A percentile compares a stretch with the other conserved stretches of the same genome.
phyloP scores from a whole-genome alignment of 2,888 invertebrate species.

The Melipona beecheii region DNA sequence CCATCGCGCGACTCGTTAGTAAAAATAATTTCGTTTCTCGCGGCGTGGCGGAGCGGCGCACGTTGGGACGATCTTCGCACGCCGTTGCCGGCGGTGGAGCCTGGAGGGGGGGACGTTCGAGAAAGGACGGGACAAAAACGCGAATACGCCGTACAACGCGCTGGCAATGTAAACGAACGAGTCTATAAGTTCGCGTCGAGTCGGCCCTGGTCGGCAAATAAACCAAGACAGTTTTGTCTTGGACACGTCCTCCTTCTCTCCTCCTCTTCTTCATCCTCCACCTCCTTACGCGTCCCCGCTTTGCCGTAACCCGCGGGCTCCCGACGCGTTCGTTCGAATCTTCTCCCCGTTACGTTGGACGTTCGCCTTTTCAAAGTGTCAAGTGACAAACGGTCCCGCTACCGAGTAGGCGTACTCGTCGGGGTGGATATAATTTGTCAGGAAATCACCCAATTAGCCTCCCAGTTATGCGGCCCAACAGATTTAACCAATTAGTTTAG shows the following conservation, averaged over 20 bases:
- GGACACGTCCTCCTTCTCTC: constrained; percentile 14
- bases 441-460: constrained; percentile 84
- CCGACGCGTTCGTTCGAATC: constrained; percentile 14
- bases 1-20: constrained; percentile 71
- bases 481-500: constrained; percentile 84
- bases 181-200: constrained; percentile 75
- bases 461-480: constrained; percentile 84
- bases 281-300: not conserved
- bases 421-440: constrained; percentile 84
- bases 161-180: constrained; percentile 71
- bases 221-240: constrained; percentile 73
- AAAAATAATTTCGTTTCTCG: constrained; percentile 67
- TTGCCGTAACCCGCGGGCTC: too few relatives aligned
- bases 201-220: constrained; percentile 72
- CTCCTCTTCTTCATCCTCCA: not conserved
- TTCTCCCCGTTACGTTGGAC: constrained; percentile 60
- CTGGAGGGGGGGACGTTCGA: constrained; percentile 1
- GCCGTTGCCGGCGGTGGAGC: constrained; percentile 25
- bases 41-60: not conserved
- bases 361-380: constrained; percentile 80
- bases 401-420: constrained; percentile 82
- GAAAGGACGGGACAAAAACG: constrained; percentile 34
- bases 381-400: constrained; percentile 84
- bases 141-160: constrained; percentile 7
- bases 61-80: constrained; percentile 27